Evolutionary conservation across 2,113 vertebrate species (phyloP).

Genomic region (Varanus komodoensis): DNA sequence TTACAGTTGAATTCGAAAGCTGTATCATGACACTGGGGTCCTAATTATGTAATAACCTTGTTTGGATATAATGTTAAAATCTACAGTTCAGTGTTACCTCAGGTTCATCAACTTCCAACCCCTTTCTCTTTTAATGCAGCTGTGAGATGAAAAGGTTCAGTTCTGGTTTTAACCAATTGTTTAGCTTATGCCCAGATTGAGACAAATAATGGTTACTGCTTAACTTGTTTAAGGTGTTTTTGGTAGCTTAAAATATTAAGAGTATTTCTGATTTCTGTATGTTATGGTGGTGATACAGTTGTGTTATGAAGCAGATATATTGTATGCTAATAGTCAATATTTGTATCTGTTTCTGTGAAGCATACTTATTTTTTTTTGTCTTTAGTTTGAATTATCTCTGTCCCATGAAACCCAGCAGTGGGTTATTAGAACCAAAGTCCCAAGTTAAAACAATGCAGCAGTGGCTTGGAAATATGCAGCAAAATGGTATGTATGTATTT

Average conservation of each 20-base stretch:
- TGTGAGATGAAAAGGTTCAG: background rate
- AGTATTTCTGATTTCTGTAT: background rate
- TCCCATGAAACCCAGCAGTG: constrained; percentile 75
- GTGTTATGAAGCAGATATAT: background rate
- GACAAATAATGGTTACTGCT: background rate
- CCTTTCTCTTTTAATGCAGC: background rate
- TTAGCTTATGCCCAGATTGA: background rate
- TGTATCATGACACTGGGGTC: background rate
- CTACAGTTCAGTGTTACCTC: background rate
- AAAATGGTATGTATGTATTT: constrained; percentile 61
- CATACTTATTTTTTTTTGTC: constrained; percentile 49
- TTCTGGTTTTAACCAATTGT: background rate
- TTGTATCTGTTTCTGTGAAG: background rate
- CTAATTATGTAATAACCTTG: background rate
- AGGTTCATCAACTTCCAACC: background rate
- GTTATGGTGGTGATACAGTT: background rate
- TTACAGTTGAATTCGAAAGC: background rate
- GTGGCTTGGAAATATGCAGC: constrained; percentile 86
- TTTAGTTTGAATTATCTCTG: constrained; percentile 81
- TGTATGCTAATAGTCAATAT: background rate
- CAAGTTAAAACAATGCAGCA: constrained; percentile 84
- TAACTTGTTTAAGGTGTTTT: background rate
- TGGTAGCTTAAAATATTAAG: background rate
- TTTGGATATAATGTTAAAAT: background rate
- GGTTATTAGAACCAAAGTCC: constrained; percentile 79